phyloP scores from a whole-genome alignment of 1,140 invertebrate species.

The Drosophila lowei region DNA sequence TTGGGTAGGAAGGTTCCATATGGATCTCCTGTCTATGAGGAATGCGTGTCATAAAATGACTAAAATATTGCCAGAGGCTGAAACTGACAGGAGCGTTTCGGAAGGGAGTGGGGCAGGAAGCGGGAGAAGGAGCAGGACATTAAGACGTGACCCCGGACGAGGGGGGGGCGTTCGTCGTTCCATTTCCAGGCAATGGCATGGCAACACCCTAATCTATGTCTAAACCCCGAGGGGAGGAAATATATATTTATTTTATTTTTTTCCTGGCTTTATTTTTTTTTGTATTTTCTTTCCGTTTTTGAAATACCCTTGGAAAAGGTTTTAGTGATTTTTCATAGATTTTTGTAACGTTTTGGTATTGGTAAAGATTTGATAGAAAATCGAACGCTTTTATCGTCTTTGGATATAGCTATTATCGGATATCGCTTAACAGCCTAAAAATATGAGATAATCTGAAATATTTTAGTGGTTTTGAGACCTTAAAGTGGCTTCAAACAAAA shows the following conservation, averaged over 20 bases:
- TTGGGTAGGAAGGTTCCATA: constrained; percentile 32
- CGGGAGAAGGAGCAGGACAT: constrained; percentile 28
- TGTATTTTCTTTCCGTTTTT: constrained; percentile 20
- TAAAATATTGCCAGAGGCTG: constrained; percentile 62
- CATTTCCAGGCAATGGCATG: constrained; percentile 46
- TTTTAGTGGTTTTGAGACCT: no score
- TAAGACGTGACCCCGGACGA: constrained; percentile 28
- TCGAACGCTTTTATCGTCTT: no score
- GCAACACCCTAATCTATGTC: constrained; percentile 74
- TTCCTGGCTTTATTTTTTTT: constrained; percentile 42
- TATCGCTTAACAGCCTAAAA: no score
- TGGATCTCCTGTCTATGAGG: constrained; percentile 23
- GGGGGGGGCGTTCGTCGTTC: constrained; percentile 8
- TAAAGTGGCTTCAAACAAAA: no score
- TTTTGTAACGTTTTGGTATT: background rate
- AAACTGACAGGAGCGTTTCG: constrained; percentile 21
- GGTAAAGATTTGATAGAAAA: no score
- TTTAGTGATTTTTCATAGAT: no score
- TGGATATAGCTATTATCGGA: no score
- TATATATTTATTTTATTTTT: constrained; percentile 57
- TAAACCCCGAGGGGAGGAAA: constrained; percentile 47
- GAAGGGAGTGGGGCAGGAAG: no score
- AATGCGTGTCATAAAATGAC: constrained; percentile 66
- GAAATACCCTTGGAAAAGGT: constrained; percentile 7
- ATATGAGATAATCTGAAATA: no score